Conservation (phyloP, 2,113 vertebrate species). For the Phaethornis superciliosus region DNA sequence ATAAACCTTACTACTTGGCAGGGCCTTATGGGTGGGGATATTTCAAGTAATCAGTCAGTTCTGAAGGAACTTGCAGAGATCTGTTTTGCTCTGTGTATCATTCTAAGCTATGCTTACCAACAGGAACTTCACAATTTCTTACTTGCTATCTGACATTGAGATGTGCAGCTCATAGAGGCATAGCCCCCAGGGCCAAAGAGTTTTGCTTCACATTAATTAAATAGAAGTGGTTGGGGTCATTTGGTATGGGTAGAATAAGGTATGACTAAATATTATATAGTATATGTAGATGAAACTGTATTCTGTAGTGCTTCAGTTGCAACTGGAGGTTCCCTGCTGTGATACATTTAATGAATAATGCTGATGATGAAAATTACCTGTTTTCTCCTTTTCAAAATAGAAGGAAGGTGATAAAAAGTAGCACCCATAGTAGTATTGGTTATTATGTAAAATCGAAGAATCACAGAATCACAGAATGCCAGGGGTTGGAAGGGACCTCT, state of each 20-base stretch:
- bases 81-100: neutral
- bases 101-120: neutral
- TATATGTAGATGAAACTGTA: neutral
- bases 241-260: neutral
- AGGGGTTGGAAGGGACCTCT: no score
- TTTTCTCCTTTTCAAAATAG: neutral
- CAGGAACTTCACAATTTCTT: neutral
- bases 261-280: neutral
- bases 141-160: neutral
- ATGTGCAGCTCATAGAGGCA: neutral
- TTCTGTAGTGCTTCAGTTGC: neutral
- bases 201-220: neutral
- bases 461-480: no score
- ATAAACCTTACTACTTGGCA: neutral
- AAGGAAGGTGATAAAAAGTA: neutral
- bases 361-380: neutral
- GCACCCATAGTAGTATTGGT: neutral
- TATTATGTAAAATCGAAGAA: no score
- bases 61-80: neutral
- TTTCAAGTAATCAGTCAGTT: constrained; percentile 19
- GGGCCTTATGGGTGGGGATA: neutral
- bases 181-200: neutral
- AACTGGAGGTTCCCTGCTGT: neutral
- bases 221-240: neutral
- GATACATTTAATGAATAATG: neutral